Percentiles rank a stretch among this genome's conserved stretches.
phyloP scores from a whole-genome alignment of 2,113 vertebrate species.

The Morone chrysops region DNA sequence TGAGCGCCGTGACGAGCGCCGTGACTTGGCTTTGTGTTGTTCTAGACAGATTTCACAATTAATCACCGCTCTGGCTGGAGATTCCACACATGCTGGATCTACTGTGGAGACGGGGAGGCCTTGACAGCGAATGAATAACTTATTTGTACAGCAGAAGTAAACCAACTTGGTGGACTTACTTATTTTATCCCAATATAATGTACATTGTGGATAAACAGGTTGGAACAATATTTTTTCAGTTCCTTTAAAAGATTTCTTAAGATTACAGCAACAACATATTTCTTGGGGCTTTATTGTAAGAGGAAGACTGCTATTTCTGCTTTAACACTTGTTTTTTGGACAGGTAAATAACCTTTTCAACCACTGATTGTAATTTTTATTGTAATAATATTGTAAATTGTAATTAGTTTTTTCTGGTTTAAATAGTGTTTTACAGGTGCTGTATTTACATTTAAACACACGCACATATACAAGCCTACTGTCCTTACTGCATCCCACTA shows the following conservation, averaged over 20 bases:
- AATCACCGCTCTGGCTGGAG: constrained; percentile 69
- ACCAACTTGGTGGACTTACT: constrained; percentile 4
- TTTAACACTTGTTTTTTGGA: background rate
- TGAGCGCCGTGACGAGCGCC: constrained; percentile 69
- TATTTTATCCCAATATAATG: background rate
- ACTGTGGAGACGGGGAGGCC: constrained; percentile 22
- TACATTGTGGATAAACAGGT: background rate
- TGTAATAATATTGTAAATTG: too few relatives aligned
- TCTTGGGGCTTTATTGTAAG: too few relatives aligned
- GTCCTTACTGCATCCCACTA: too few relatives aligned
- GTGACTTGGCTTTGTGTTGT: constrained; percentile 67
- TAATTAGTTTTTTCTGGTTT: too few relatives aligned
- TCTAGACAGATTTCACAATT: constrained; percentile 74
- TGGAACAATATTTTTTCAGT: background rate
- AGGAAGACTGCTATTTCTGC: background rate
- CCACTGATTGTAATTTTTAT: too few relatives aligned
- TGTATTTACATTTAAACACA: too few relatives aligned
- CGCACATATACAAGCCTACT: too few relatives aligned
- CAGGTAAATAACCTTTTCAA: too few relatives aligned
- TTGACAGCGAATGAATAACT: background rate
- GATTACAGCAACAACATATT: too few relatives aligned
- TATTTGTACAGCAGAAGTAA: background rate
- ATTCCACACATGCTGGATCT: constrained; percentile 57
- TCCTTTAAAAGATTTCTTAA: background rate
- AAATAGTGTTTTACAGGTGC: too few relatives aligned